phyloP scores from a whole-genome alignment of 1,140 invertebrate species.

The Monomorium pharaonis region DNA sequence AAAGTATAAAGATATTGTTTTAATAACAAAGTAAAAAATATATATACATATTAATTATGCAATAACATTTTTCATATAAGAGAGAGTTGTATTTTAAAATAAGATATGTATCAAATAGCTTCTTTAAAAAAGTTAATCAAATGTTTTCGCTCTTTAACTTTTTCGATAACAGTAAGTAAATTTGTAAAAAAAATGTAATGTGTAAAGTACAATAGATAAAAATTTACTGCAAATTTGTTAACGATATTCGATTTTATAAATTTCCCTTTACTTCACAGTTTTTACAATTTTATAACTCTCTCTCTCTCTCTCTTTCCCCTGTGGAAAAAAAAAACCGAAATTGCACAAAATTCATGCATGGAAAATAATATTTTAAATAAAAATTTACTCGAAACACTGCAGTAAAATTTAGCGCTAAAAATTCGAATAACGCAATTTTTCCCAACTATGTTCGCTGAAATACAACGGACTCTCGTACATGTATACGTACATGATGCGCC shows the following conservation, averaged over 20 bases:
- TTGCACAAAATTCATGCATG: background rate
- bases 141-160: background rate
- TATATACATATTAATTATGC: background rate
- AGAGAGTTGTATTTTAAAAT: no score
- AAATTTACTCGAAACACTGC: background rate
- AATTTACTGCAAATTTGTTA: background rate
- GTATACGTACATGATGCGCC: background rate
- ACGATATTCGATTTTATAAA: background rate
- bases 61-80: background rate
- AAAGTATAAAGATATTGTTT: background rate
- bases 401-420: slow-evolving; percentile 1
- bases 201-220: background rate
- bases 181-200: background rate
- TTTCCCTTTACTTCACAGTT: background rate
- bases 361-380: slow-evolving; percentile 20
- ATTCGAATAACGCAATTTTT: background rate
- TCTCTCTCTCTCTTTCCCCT: no score
- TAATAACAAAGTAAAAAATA: background rate
- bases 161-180: background rate
- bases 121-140: background rate
- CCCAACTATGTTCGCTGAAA: background rate
- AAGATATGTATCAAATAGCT: no score
- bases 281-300: background rate
- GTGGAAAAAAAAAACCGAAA: background rate
- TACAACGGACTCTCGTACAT: background rate